These are phyloP conservation scores for Agonopterix arenella DNA, from an alignment of 2,888 invertebrate species.

Conservation along the genomic window DNA sequence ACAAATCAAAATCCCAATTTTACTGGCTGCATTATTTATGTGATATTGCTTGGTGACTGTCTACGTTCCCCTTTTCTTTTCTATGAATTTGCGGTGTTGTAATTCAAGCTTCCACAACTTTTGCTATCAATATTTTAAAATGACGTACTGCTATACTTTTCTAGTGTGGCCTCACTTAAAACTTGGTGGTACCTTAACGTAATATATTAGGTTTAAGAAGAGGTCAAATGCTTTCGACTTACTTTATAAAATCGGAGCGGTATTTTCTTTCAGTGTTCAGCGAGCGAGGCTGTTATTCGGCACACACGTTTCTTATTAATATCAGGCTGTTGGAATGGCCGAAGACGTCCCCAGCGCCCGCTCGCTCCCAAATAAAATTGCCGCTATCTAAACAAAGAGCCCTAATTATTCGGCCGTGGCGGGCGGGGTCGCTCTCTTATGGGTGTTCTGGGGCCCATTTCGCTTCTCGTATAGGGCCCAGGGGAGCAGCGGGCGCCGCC, in stretches of 20 bases:
- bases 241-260: slow-evolving; percentile 31
- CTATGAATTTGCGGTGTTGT: slow-evolving; percentile 52
- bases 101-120: slow-evolving; percentile 58
- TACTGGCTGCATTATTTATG: slow-evolving; percentile 72
- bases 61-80: slow-evolving; percentile 63
- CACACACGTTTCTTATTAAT: slow-evolving; percentile 75
- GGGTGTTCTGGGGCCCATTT: slow-evolving; percentile 83
- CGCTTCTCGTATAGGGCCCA: slow-evolving; percentile 80
- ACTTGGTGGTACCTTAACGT: too few species aligned
- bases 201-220: too few species aligned
- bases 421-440: slow-evolving; percentile 83
- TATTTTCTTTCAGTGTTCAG: slow-evolving; percentile 24
- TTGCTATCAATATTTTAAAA: slow-evolving; percentile 38
- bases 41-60: slow-evolving; percentile 65
- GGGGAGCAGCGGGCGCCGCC: slow-evolving; percentile 78
- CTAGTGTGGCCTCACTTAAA: too few species aligned
- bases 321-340: slow-evolving; percentile 69
- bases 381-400: slow-evolving; percentile 79
- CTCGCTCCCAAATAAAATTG: slow-evolving; percentile 78
- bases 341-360: slow-evolving; percentile 74
- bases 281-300: slow-evolving; percentile 36
- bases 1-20: slow-evolving; percentile 76
- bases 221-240: not conserved
- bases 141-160: slow-evolving; percentile 10
- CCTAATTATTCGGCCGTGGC: slow-evolving; percentile 81